Evolutionary conservation across 2,113 vertebrate species (phyloP).

Genomic region (Grammomys dolichurus): DNA sequence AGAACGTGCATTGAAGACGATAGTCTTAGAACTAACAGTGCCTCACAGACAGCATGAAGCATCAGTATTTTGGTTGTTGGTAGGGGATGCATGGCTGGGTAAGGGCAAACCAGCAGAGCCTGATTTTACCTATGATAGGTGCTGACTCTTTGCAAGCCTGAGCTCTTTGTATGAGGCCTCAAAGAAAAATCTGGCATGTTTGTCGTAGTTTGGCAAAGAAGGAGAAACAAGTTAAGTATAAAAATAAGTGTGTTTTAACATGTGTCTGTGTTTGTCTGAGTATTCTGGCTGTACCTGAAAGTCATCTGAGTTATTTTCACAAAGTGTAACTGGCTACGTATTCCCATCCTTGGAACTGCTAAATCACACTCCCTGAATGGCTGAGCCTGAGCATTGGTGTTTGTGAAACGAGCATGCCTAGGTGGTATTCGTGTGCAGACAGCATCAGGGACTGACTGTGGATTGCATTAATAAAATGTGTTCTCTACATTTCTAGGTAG

Average conservation of each 20-base stretch:
- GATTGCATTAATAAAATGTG: background rate
- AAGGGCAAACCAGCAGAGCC: slow-evolving; percentile 23
- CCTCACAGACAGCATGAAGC: slow-evolving; percentile 37
- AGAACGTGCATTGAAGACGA: slow-evolving; percentile 37
- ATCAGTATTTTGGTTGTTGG: slow-evolving; percentile 45
- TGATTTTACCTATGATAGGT: slow-evolving; percentile 20
- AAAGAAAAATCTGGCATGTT: slow-evolving; percentile 17
- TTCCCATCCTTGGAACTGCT: background rate
- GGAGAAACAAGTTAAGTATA: background rate
- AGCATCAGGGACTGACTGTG: background rate
- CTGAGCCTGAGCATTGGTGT: background rate
- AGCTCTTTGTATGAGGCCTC: background rate
- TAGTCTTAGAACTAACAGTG: slow-evolving; percentile 50
- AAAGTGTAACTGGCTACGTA: background rate
- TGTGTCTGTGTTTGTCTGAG: background rate
- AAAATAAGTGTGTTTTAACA: background rate
- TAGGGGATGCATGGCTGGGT: background rate
- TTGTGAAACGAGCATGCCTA: background rate
- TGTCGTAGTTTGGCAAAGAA: background rate
- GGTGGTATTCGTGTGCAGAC: background rate
- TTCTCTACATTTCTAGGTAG: slow-evolving; percentile 80
- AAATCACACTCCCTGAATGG: background rate
- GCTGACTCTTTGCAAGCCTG: background rate
- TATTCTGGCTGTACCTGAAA: background rate
- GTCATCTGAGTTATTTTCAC: background rate